phyloP scores from a whole-genome alignment of 1,140 invertebrate species.

The Leptinotarsa undecemlineata region DNA sequence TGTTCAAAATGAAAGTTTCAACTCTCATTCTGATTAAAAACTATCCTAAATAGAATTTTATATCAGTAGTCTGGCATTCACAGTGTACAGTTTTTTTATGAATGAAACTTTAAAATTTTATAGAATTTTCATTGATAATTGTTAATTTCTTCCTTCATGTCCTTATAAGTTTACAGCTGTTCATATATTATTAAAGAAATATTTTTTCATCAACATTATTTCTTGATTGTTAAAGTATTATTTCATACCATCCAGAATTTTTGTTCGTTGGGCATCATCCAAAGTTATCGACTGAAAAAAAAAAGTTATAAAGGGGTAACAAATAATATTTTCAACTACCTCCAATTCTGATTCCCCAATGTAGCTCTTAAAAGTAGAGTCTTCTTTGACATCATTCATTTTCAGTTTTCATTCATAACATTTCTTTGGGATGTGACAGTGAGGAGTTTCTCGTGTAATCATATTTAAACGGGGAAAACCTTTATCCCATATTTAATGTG shows the following conservation, averaged over 20 bases:
- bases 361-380: constrained; percentile 48
- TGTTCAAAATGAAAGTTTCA: too few species aligned
- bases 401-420: constrained; percentile 17
- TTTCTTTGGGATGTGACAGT: not conserved
- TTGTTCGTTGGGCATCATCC: constrained; percentile 52
- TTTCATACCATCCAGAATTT: constrained; percentile 54
- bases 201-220: too few species aligned
- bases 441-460: not conserved
- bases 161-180: too few species aligned
- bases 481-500: not conserved
- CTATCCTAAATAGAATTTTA: too few species aligned
- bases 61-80: too few species aligned
- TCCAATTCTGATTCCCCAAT: constrained; percentile 44
- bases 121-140: too few species aligned
- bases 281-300: constrained; percentile 44
- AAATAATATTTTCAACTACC: constrained; percentile 30
- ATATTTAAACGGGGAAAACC: not conserved
- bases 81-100: too few species aligned
- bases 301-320: constrained; percentile 1
- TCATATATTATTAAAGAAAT: too few species aligned
- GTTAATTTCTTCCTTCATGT: too few species aligned
- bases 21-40: too few species aligned
- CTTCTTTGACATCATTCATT: constrained; percentile 44
- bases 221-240: constrained; percentile 41
- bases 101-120: too few species aligned